Base-by-base conservation (phyloP, 2,888 invertebrate species). In the Therioaphis trifolii region DNA sequence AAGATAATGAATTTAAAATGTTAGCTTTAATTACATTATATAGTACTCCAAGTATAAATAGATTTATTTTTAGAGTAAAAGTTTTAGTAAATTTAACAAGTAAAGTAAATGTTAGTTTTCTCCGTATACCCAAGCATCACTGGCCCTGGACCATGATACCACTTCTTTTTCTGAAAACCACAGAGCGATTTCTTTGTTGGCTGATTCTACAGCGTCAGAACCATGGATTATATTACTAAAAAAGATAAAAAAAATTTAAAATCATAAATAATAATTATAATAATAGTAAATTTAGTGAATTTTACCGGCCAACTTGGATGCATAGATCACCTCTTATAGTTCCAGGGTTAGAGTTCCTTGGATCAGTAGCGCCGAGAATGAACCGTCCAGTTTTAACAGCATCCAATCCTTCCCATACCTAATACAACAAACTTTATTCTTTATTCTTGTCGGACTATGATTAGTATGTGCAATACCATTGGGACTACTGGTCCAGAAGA, bases 321-420 rank as follows among this genome's bases (percentile, higher is more conserved):
- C 97, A 97, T 88, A 94, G 95, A 89, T 99, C 99, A 82, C 99
- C 99, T 88, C 99, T 94, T 88, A 99, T 98, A 85, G 98, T 98
- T 86, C 99, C 99, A 85, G 99, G 98, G 85, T 92, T 92, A 27
- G 98, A 98, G 88, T 96, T 95, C 84, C 95, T 95, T 40, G 99
- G 99, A 89, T 99, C 96, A 86, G 99, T 99, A 86, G 96, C 99
- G 86, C 99, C 99, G 87, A 99, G 92, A 93, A 99, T 96, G 87
- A 93, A 93, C 87, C 99, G 94, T 55, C 98, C 99, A 87, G 96
- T 97, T 90, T 96, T 97, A 9, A 99, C 98, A 75, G 93, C 96
- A 88, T 96, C 94, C 79, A 96, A 92, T 86, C 99, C 99, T 92
- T 99, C 97, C 97, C 97, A 98, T 29, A 98, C 92, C 92, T 92